Evolutionary conservation across 2,888 invertebrate species (phyloP).

Genomic region (Sinopyrophorus schimmeli): DNA sequence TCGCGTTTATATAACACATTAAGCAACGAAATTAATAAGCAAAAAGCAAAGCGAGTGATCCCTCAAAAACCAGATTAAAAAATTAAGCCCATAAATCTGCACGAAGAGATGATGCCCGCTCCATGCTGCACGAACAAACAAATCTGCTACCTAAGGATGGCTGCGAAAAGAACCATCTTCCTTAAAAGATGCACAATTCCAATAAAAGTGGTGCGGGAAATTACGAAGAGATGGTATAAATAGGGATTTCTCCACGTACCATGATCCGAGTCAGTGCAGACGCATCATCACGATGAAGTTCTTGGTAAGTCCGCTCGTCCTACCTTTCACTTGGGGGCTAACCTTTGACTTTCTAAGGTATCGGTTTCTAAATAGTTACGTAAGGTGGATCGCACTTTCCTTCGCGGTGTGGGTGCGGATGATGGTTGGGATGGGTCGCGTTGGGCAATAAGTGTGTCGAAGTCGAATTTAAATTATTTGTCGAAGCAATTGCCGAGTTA

Average conservation of each 20-base stretch:
- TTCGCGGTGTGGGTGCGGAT: slow-evolving; percentile 16
- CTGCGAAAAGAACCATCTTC: slow-evolving; percentile 14
- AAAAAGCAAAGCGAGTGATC: slow-evolving; percentile 14
- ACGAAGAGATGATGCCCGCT: slow-evolving; percentile 16
- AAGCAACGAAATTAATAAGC: slow-evolving; percentile 12
- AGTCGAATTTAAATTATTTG: background rate
- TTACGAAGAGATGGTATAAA: slow-evolving; percentile 38
- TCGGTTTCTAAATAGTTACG: slow-evolving; percentile 33
- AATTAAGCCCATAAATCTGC: slow-evolving; percentile 13
- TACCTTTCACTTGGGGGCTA: slow-evolving; percentile 25
- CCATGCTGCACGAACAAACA: slow-evolving; percentile 4
- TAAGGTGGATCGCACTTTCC: slow-evolving; percentile 34
- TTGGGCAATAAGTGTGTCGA: background rate
- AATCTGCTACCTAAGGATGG: slow-evolving; percentile 14
- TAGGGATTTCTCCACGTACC: slow-evolving; percentile 41
- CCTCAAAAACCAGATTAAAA: slow-evolving; percentile 22
- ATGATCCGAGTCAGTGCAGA: slow-evolving; percentile 29
- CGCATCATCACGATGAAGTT: slow-evolving; percentile 39
- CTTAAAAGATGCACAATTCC: slow-evolving; percentile 18
- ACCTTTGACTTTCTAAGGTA: slow-evolving; percentile 24
- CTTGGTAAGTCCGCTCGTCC: slow-evolving; percentile 36
- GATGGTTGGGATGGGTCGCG: slow-evolving; percentile 15
- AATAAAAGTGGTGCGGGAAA: slow-evolving; percentile 33
- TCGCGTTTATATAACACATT: slow-evolving; percentile 14
- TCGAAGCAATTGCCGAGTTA: background rate